Conservation (phyloP, 2,888 invertebrate genomes). For the Ectobius pallidus region DNA sequence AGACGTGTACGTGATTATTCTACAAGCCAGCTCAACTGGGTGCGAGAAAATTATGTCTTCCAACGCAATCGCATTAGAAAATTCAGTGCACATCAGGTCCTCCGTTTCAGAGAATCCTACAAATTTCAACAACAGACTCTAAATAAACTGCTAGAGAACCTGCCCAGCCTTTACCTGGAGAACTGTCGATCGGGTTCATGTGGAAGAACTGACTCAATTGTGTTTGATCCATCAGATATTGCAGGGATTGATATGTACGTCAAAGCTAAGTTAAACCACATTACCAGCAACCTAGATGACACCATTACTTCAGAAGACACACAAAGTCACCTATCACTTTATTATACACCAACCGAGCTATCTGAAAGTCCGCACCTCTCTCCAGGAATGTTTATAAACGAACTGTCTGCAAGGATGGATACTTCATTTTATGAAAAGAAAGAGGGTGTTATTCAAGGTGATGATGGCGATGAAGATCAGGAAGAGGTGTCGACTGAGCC, state of each 20-base stretch:
- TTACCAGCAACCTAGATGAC: constrained; percentile 57
- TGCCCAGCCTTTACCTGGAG: constrained; percentile 89
- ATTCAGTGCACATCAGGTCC: constrained; percentile 91
- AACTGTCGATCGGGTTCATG: constrained; percentile 88
- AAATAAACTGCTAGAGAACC: constrained; percentile 91
- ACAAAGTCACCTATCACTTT: constrained; percentile 74
- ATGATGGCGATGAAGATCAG: not conserved
- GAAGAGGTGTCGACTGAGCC: constrained; percentile 37
- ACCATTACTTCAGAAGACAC: constrained; percentile 43
- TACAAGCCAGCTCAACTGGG: constrained; percentile 88
- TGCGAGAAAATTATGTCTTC: constrained; percentile 93
- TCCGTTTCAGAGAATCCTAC: constrained; percentile 88
- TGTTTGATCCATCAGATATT: constrained; percentile 68
- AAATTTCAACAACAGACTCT: constrained; percentile 95
- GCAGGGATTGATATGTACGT: constrained; percentile 68
- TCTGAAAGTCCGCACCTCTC: constrained; percentile 54
- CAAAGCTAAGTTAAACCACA: constrained; percentile 57
- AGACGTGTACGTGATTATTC: constrained; percentile 92
- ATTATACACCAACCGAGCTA: constrained; percentile 81
- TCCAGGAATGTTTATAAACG: constrained; percentile 36
- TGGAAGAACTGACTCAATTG: constrained; percentile 75
- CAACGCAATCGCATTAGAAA: constrained; percentile 93
- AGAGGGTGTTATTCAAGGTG: constrained; percentile 10
- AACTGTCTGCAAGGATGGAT: constrained; percentile 12
- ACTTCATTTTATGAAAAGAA: constrained; percentile 22